These are phyloP conservation scores for Spisula subtruncata DNA, from an alignment of 2,888 invertebrate species.

Conservation along the genomic window DNA sequence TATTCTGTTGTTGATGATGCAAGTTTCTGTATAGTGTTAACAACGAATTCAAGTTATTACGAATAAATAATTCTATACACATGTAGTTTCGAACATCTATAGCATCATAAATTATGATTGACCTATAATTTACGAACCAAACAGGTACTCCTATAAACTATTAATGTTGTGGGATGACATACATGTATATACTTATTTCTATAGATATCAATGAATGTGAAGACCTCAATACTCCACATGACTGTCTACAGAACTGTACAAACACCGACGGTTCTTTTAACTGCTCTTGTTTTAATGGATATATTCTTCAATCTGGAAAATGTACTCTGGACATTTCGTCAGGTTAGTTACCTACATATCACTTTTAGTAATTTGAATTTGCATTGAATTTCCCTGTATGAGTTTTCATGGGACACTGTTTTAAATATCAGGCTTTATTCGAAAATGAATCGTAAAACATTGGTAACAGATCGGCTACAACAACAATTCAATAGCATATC, in stretches of 20 bases:
- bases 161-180: background rate
- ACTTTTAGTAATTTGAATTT: too few relatives aligned
- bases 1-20: too few relatives aligned
- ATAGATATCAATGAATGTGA: slow-evolving; percentile 47
- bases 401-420: background rate
- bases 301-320: background rate
- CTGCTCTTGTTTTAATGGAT: slow-evolving; percentile 23
- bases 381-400: background rate
- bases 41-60: background rate
- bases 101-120: background rate
- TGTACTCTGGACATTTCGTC: background rate
- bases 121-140: too few relatives aligned
- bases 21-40: too few relatives aligned
- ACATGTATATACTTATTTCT: background rate
- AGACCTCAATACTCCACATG: background rate
- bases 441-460: too few relatives aligned
- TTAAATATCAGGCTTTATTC: background rate
- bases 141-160: too few relatives aligned
- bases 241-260: slow-evolving; percentile 16
- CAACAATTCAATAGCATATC: too few relatives aligned
- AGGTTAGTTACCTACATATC: background rate
- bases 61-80: background rate
- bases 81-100: background rate
- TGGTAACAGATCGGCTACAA: too few relatives aligned
- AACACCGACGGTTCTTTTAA: slow-evolving; percentile 25